phyloP scores from a whole-genome alignment of 2,113 vertebrate genomes.

The Tylochromis polylepis region DNA sequence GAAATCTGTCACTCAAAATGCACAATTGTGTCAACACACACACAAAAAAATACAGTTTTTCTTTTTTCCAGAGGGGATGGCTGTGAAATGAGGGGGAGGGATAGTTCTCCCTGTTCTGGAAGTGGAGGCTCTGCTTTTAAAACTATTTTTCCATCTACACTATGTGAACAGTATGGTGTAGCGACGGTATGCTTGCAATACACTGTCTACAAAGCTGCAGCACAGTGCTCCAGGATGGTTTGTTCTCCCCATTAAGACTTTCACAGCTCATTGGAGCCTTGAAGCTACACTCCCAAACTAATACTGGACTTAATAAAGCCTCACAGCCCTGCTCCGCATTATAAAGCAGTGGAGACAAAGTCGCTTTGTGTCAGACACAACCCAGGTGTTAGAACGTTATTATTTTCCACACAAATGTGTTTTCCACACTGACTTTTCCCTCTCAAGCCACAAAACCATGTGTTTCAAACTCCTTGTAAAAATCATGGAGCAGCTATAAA shows the following conservation, averaged over 20 bases:
- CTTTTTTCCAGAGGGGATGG: background rate
- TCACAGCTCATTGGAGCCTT: slow-evolving; percentile 29
- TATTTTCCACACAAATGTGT: slow-evolving; percentile 54
- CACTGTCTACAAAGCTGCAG: background rate
- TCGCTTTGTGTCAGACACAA: slow-evolving; percentile 41
- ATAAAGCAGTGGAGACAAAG: slow-evolving; percentile 8
- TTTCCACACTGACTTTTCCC: slow-evolving; percentile 31
- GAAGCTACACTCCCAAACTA: slow-evolving; percentile 29
- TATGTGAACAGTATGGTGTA: background rate
- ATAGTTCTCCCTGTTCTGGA: slow-evolving; percentile 19
- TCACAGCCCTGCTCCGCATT: background rate
- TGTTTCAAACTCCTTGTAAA: slow-evolving; percentile 45
- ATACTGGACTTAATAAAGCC: slow-evolving; percentile 20
- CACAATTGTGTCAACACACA: background rate
- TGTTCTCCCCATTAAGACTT: slow-evolving; percentile 29
- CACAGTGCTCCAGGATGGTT: background rate
- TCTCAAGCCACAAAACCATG: slow-evolving; percentile 21
- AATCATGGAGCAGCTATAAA: background rate
- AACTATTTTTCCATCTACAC: slow-evolving; percentile 32
- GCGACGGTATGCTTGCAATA: background rate
- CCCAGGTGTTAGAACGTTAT: slow-evolving; percentile 47
- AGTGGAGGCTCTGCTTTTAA: background rate
- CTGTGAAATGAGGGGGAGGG: slow-evolving; percentile 46
- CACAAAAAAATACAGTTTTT: background rate
- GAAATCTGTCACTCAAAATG: background rate